These are phyloP conservation scores for Galeopsomyia nigrocyanea DNA, from an alignment of 2,888 invertebrate genomes.

Conservation along the genomic window DNA sequence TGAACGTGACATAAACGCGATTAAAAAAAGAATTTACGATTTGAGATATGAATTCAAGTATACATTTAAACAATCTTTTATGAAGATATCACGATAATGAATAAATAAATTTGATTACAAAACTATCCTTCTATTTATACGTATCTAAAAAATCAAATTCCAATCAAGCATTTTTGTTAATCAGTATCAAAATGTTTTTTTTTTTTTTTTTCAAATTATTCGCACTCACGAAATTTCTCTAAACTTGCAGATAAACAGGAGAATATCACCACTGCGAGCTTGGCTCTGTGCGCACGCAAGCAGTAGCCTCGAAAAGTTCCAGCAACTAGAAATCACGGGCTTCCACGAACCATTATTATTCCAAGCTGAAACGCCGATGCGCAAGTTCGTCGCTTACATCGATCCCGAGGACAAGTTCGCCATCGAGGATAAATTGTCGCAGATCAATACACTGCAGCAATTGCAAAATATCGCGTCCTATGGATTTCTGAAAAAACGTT, in stretches of 20 bases:
- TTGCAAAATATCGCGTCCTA: conserved; percentile 94
- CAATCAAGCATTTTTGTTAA: no score
- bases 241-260: conserved; percentile 76
- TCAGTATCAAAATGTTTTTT: no score
- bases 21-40: no score
- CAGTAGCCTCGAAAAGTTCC: conserved; percentile 86
- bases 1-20: no score
- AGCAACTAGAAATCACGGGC: conserved; percentile 76
- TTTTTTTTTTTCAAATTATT: no score
- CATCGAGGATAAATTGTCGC: conserved; percentile 93
- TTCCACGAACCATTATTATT: conserved; percentile 84
- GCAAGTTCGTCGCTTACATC: conserved; percentile 93
- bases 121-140: no score
- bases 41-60: no score
- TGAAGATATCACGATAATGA: neutral
- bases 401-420: conserved; percentile 92
- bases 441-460: conserved; percentile 92
- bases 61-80: neutral
- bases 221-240: neutral
- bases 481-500: conserved; percentile 86
- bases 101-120: no score
- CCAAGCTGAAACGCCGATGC: conserved; percentile 87
- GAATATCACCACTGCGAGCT: conserved; percentile 88
- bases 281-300: conserved; percentile 93
- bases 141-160: no score